Base-by-base conservation (phyloP, 2,888 invertebrate species). In the Stenurella melanura region DNA sequence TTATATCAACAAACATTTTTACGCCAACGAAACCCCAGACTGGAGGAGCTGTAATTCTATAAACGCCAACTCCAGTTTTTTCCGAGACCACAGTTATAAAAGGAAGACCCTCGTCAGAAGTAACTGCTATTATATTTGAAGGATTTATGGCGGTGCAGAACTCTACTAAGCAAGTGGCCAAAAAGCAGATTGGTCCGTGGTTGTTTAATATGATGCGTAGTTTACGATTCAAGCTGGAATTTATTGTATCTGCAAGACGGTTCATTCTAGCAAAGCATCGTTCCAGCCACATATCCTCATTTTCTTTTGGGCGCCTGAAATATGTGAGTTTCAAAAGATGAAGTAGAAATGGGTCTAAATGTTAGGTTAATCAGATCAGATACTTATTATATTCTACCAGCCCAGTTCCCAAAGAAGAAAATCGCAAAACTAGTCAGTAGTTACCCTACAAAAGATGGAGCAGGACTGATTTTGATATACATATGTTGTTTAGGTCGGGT, bases 11-110 rank as follows among this genome's bases (percentile, higher is more conserved):
- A 73, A 92, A 90, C 50, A 91, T 90, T 83, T 91, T 92, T 21
- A 92, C 86, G 15, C 92, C 93, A 34, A 92, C 89, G 81, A 92
- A 93, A 10, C 93, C 93, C 93, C 93, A 93, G 6, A 93, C 93
- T 38, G 93, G 92, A 10, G 93, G 92, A 73, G 92, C 92, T 83
- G 91, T 91, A 82, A 93, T 90, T 82, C 91, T 89, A 81, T 87
- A 87, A 75, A 91, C 80, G 0, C 91, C 90, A 12, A 92, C 86
- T 83, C 90, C 88, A 9, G 90, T 89, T 67, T 90, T 88, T 85
- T 91, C 88, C 12, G 92, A 90, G 30, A 90, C 83, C 30, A 88
- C 83, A 42, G 88, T 86, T 26, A 91, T 84, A 67, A 90, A 86
- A 0, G 82, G 75, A 10, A 92, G 87, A 15, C 92, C 93, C 78